phyloP scores from a whole-genome alignment of 2,888 invertebrate genomes.

The Agonum fuliginosum region DNA sequence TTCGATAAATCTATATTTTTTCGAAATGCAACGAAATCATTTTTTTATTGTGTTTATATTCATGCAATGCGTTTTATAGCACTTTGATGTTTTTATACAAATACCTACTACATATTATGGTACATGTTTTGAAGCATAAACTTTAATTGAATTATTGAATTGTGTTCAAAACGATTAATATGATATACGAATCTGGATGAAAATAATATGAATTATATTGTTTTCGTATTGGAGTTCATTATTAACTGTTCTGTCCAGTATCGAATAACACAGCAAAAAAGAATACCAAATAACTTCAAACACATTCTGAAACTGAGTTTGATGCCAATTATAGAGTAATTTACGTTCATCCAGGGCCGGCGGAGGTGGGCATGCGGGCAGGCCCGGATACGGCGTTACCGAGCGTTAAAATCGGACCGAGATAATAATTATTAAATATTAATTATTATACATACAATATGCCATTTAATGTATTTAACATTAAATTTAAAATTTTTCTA shows the following conservation, averaged over 20 bases:
- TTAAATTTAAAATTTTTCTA: too few species aligned
- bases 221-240: background rate
- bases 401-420: too few species aligned
- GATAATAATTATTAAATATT: too few species aligned
- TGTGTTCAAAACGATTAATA: background rate
- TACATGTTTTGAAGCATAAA: background rate
- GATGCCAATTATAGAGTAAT: background rate
- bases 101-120: background rate
- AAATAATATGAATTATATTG: background rate
- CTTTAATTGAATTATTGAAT: background rate
- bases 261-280: too few species aligned
- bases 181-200: background rate
- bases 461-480: too few species aligned
- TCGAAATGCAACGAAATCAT: background rate
- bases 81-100: conserved; percentile 4
- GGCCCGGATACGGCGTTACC: too few species aligned
- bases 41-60: background rate
- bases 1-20: too few species aligned
- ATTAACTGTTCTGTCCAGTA: background rate
- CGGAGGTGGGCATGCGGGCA: too few species aligned
- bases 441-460: too few species aligned
- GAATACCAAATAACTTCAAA: background rate
- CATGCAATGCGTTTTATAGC: background rate
- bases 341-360: too few species aligned
- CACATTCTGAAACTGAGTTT: background rate